phyloP scores from a whole-genome alignment of 2,113 vertebrate genomes.

The Indri indri region DNA sequence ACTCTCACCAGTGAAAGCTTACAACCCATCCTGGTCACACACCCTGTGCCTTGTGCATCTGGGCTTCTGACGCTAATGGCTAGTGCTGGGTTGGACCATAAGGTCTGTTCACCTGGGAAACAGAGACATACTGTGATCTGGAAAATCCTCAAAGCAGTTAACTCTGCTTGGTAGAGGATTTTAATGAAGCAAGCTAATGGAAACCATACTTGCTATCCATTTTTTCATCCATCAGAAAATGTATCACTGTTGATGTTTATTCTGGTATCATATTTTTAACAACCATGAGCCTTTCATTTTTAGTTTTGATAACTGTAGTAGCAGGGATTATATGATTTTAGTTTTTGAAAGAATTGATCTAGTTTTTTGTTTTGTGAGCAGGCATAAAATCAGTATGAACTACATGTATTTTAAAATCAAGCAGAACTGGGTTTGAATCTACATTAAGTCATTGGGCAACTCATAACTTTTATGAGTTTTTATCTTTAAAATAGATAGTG shows the following conservation, averaged over 20 bases:
- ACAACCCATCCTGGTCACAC: neutral
- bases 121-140: slow-evolving; percentile 54
- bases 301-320: neutral
- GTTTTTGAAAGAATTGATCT: neutral
- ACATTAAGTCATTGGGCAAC: neutral
- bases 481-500: slow-evolving; percentile 20
- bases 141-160: slow-evolving; percentile 44
- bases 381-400: neutral
- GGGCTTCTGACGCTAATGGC: neutral
- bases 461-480: neutral
- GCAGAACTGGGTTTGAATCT: neutral
- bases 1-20: neutral
- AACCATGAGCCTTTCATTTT: neutral
- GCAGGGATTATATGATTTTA: neutral
- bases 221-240: neutral
- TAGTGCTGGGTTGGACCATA: neutral
- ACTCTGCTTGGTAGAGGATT: neutral
- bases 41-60: neutral
- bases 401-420: neutral
- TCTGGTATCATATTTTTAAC: slow-evolving; percentile 9
- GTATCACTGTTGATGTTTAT: neutral
- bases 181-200: slow-evolving; percentile 52
- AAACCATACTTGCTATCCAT: slow-evolving; percentile 16
- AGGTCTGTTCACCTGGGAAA: slow-evolving; percentile 46
- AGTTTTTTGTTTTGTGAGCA: neutral